These are phyloP conservation scores for Ptycholaimellus sp. DNA, from an alignment of 2,888 invertebrate genomes.

Conservation along the genomic window DNA sequence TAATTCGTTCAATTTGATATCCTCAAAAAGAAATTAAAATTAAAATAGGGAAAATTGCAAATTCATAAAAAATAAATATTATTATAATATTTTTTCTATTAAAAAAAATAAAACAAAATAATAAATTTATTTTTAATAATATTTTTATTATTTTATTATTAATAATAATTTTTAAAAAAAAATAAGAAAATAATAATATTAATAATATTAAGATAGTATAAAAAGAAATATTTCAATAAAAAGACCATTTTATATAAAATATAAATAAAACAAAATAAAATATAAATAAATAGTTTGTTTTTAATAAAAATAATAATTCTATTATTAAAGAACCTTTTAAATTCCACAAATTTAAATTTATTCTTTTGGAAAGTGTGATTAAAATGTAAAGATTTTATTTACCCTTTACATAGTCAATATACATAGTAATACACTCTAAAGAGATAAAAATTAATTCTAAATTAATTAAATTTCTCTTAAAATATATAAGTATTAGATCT, in stretches of 20 bases:
- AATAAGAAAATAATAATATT: neutral
- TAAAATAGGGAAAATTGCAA: slow-evolving; percentile 9
- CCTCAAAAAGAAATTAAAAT: slow-evolving; percentile 14
- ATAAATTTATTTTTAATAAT: slow-evolving; percentile 8
- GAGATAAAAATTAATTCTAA: neutral
- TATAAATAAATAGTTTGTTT: neutral
- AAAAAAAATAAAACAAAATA: neutral
- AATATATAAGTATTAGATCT: no score
- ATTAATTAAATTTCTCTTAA: no score
- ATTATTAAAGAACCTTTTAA: neutral
- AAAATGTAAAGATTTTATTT: slow-evolving; percentile 4
- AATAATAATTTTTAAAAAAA: slow-evolving; percentile 3
- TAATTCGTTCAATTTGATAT: no score
- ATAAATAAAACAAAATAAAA: neutral
- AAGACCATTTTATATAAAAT: neutral
- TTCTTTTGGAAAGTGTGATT: neutral
- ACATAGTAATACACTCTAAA: slow-evolving; percentile 9
- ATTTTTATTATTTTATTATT: slow-evolving; percentile 8
- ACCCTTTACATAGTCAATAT: slow-evolving; percentile 3
- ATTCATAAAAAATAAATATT: neutral
- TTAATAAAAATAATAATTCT: no score
- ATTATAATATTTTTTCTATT: neutral
- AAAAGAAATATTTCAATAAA: neutral
- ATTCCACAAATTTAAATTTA: neutral
- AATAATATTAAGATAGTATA: neutral